Evolutionary conservation across 1,140 invertebrate genomes (phyloP).

Genomic region (Lamellibrachia luymesi): DNA sequence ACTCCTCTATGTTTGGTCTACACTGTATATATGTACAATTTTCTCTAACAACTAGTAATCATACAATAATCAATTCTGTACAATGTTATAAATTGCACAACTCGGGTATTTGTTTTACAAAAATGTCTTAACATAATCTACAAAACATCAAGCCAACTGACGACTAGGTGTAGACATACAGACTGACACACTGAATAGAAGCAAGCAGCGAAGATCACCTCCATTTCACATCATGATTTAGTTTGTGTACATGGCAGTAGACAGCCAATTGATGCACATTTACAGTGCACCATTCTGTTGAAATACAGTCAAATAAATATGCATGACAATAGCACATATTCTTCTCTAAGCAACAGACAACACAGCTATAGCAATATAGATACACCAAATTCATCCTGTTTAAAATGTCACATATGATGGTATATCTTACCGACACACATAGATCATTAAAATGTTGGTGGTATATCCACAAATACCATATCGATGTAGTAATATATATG

Average conservation of each 20-base stretch:
- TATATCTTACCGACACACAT: background rate
- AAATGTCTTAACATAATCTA: background rate
- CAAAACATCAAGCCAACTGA: background rate
- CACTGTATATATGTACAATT: background rate
- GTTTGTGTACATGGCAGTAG: background rate
- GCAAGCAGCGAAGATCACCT: no score
- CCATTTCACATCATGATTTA: background rate
- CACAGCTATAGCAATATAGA: background rate
- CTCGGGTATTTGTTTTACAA: background rate
- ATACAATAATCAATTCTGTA: background rate
- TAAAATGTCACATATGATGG: background rate
- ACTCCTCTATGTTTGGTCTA: background rate
- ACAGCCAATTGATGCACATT: background rate
- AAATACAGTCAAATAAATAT: background rate
- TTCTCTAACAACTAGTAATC: background rate
- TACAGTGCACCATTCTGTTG: background rate
- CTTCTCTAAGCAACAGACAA: background rate
- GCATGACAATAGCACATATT: background rate
- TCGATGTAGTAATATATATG: background rate
- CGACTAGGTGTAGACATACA: background rate
- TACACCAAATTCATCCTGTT: background rate
- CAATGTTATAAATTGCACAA: background rate
- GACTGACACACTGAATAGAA: background rate
- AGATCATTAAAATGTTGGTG: background rate
- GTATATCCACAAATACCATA: background rate